Conservation (phyloP, 2,797 vertebrate species). For the Simalia tracyae region DNA sequence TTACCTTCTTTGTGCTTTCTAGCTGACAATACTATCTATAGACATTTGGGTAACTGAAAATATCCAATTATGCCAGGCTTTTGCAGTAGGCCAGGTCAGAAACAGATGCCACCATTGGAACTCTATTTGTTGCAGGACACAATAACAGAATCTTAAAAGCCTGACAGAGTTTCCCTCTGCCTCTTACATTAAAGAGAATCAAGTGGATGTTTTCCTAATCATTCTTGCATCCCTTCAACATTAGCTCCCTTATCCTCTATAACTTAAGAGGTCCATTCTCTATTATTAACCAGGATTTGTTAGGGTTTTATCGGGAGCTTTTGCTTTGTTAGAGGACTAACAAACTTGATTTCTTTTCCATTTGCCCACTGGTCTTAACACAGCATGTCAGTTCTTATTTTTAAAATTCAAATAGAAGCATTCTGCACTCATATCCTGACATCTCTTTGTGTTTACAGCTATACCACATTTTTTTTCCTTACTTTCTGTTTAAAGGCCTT, state of each 20-base stretch:
- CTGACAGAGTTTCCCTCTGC: background rate
- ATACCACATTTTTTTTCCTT: background rate
- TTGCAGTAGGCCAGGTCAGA: background rate
- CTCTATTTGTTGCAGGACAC: background rate
- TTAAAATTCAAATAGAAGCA: background rate
- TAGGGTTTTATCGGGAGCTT: background rate
- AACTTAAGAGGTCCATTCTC: background rate
- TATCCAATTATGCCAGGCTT: background rate
- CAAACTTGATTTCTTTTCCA: background rate
- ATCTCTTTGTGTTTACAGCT: background rate
- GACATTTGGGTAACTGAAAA: conserved; percentile 11
- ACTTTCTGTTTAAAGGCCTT: conserved; percentile 1
- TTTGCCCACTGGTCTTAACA: background rate
- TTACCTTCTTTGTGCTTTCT: background rate
- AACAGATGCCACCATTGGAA: background rate
- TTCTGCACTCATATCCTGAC: background rate
- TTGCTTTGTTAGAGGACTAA: conserved; percentile 20
- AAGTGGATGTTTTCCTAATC: background rate
- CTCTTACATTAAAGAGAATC: background rate
- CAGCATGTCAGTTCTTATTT: background rate
- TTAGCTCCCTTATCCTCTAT: background rate
- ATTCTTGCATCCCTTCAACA: background rate
- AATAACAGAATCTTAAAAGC: background rate
- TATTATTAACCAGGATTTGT: conserved; percentile 14
- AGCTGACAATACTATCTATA: background rate